Conservation (phyloP, 2,797 vertebrate species). For the Danionella dracula region DNA sequence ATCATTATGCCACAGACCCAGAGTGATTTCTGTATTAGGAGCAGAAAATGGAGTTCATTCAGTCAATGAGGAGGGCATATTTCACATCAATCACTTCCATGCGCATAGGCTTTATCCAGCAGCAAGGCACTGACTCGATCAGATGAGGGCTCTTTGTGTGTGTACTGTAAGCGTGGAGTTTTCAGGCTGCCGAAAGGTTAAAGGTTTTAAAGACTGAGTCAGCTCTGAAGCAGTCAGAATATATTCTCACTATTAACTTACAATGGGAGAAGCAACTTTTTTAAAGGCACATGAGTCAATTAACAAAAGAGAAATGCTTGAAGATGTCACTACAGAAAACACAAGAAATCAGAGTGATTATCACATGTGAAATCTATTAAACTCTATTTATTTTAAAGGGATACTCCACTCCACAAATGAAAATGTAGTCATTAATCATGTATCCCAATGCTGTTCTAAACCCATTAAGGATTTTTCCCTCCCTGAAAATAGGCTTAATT, state of each 20-base stretch:
- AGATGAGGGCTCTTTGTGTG: slow-evolving; percentile 26
- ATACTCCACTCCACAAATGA: too few species aligned
- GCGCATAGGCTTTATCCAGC: slow-evolving; percentile 67
- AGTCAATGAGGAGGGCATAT: slow-evolving; percentile 82
- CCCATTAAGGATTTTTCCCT: too few species aligned
- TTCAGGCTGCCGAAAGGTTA: slow-evolving; percentile 5
- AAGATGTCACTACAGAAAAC: too few species aligned
- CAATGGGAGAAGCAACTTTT: neutral
- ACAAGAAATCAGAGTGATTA: too few species aligned
- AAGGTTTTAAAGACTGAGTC: neutral
- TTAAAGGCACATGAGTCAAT: too few species aligned
- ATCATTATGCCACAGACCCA: slow-evolving; percentile 79
- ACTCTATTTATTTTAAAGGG: too few species aligned
- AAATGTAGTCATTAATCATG: too few species aligned
- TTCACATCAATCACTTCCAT: slow-evolving; percentile 79
- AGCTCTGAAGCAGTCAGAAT: neutral
- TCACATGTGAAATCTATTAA: too few species aligned
- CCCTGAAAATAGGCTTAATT: too few species aligned
- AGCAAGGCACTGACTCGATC: slow-evolving; percentile 57
- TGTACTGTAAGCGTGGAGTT: slow-evolving; percentile 23
- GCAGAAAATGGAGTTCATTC: slow-evolving; percentile 82
- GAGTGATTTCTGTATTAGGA: slow-evolving; percentile 83
- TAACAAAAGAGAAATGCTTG: too few species aligned
- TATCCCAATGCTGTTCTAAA: too few species aligned
- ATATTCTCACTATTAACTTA: neutral